phyloP scores from a whole-genome alignment of 2,113 vertebrate species.

The Myanophis thanlyinensis region DNA sequence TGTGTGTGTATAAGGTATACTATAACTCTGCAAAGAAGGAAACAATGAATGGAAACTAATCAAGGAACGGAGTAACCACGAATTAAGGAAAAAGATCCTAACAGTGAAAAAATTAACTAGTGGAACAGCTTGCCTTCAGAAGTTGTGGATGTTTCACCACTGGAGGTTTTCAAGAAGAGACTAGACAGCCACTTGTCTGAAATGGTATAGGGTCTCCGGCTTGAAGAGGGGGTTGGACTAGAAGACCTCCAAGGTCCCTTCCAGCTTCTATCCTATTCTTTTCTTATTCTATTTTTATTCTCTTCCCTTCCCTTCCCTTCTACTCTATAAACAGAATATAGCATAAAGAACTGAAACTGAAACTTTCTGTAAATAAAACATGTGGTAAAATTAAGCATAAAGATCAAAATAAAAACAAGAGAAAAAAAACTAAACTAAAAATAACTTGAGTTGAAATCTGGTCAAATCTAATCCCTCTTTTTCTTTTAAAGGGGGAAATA shows the following conservation, averaged over 20 bases:
- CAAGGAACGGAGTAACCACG: not conserved
- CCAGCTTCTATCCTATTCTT: not conserved
- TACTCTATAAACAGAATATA: not conserved
- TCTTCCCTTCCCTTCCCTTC: too few species aligned
- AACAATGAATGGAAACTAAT: not conserved
- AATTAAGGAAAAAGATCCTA: not conserved
- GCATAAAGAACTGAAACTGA: not conserved
- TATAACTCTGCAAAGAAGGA: not conserved
- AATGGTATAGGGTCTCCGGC: not conserved
- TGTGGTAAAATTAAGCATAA: not conserved
- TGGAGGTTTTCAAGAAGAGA: not conserved
- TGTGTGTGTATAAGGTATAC: not conserved
- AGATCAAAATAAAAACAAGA: not conserved
- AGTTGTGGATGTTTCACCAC: not conserved
- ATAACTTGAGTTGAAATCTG: not conserved
- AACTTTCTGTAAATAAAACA: not conserved
- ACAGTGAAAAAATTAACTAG: not conserved
- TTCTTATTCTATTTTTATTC: not conserved
- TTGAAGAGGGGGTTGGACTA: not conserved
- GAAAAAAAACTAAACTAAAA: not conserved
- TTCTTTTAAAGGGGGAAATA: not conserved
- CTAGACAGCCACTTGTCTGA: not conserved
- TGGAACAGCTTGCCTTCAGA: not conserved
- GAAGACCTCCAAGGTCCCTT: not conserved
- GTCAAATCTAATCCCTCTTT: not conserved